Base-by-base conservation (phyloP, 2,113 vertebrate species). In the Montifringilla adamsi region DNA sequence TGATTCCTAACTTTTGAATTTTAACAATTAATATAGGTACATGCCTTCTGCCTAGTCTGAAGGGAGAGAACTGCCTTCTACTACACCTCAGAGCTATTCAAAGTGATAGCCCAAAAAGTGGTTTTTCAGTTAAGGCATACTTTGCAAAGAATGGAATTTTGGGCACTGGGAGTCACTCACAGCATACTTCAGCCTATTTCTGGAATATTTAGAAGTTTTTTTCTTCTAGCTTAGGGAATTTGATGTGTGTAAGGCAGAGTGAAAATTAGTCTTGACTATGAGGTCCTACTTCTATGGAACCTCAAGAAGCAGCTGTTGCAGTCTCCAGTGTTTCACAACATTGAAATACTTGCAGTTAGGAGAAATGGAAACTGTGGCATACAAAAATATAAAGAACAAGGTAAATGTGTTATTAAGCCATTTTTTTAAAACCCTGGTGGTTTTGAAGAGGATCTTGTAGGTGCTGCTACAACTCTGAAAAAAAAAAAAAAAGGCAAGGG, bases 121-220 rank as follows among this genome's bases (percentile, higher is more conserved):
- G 1, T 50, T 76, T 73, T 76, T 73, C 73, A 79, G 35, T 58
- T 85, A 83, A 63, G 35, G 4, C 27, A 60, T 52, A 30, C 33
- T 78, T 88, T 84, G 15, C 39, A 68, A 88, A 85, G 35, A 86
- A 77, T 49, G 15, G 35, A 33, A 73, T 79, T 94, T 70, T 56
- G 62, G 47, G 47, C 47, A 59, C 19, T 35, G 35, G 31, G 9
- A 81, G 60, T 41, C 27, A 72, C n/a, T 89, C 44, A 37, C 9
- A 83, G 31, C 17, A 73, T 33, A 83, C 35, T 44, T 87, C 82
- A 90, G 15, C 27, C 85, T 90, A 44, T 28, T 76, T 90, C 37
- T 80, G 68, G 64, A 77, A 56, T 75, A 77, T 46, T 81, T 55
- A 33, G 43, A 47, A 8, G 4, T 1, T 26, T 79, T 74, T 87